Conservation (phyloP, 2,797 vertebrate species). For the Fundulus diaphanus region DNA sequence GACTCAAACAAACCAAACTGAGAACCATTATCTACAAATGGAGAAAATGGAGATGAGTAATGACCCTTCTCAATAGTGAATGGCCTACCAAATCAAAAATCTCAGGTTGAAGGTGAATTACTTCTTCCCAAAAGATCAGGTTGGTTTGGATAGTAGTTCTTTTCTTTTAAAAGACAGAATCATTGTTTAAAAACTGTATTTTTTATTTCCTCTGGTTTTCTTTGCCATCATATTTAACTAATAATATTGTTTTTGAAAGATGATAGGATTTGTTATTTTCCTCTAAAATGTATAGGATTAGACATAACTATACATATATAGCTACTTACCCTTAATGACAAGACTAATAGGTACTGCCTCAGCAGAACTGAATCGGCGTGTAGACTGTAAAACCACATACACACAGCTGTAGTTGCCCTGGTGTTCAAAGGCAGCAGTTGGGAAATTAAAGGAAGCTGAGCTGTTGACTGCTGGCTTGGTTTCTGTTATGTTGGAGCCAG, state of each 20-base stretch:
- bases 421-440: conserved; percentile 38
- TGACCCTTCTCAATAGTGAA: too few relatives aligned
- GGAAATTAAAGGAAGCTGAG: conserved; percentile 53
- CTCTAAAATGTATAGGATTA: too few relatives aligned
- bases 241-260: background rate
- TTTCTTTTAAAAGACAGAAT: background rate
- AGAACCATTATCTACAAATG: too few relatives aligned
- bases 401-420: conserved; percentile 66
- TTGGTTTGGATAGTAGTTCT: too few relatives aligned
- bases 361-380: conserved; percentile 34
- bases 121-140: too few relatives aligned
- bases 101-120: background rate
- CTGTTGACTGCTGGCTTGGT: conserved; percentile 33
- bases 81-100: background rate
- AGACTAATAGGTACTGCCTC: conserved; percentile 11
- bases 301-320: too few relatives aligned
- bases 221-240: background rate
- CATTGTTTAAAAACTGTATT: background rate
- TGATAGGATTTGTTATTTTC: background rate
- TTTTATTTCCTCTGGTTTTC: background rate
- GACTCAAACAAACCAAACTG: too few relatives aligned
- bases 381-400: background rate
- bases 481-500: conserved; percentile 20
- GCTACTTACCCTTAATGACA: conserved; percentile 29
- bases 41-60: too few relatives aligned